These are phyloP conservation scores for Lontra canadensis DNA, from an alignment of 2,113 vertebrate genomes.

Conservation along the genomic window DNA sequence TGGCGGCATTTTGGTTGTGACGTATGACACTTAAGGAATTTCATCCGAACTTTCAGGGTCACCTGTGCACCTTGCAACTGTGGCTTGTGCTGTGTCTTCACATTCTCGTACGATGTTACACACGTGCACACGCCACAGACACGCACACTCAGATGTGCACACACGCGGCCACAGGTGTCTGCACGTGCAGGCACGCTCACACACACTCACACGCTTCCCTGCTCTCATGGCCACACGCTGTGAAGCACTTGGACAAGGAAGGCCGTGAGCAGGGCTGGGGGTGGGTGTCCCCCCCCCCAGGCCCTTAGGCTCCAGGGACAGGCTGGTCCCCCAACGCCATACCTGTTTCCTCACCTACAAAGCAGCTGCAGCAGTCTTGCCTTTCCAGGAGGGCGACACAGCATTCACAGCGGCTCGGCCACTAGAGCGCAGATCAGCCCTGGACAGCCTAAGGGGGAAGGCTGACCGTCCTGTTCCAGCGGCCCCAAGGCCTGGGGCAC, in stretches of 20 bases:
- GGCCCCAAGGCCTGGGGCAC: background rate
- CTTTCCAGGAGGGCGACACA: background rate
- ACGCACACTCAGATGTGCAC: too few species aligned
- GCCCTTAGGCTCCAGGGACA: background rate
- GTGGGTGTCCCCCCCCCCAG: background rate
- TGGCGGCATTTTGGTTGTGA: too few species aligned
- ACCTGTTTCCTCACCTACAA: background rate
- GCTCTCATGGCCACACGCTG: background rate
- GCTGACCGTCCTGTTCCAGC: background rate
- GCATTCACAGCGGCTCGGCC: fast-evolving
- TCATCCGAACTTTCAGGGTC: background rate
- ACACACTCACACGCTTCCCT: background rate
- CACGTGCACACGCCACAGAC: background rate
- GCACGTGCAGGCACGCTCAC: background rate
- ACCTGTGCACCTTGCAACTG: background rate
- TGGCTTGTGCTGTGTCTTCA: too few species aligned
- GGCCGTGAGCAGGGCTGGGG: background rate
- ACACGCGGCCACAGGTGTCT: background rate
- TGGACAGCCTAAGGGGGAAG: background rate
- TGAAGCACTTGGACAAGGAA: fast-evolving
- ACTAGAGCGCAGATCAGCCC: background rate
- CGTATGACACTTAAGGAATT: too few species aligned
- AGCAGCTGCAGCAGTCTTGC: background rate
- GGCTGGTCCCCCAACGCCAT: background rate
- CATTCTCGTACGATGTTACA: fast-evolving